Base-by-base conservation (phyloP, 2,888 invertebrate species). In the Trissolcus japonicus region DNA sequence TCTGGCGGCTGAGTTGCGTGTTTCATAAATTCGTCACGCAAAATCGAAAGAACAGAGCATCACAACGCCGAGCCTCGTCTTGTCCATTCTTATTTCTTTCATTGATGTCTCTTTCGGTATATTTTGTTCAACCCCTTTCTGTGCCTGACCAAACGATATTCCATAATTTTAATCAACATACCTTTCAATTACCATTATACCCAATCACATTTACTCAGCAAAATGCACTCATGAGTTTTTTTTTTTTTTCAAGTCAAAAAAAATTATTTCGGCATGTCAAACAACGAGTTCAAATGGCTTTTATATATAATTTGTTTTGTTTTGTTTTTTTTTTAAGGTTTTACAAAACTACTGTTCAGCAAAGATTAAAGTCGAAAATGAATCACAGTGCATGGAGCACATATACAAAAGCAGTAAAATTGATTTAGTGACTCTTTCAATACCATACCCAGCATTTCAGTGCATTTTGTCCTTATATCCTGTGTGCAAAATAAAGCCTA, bases 31-130 rank as follows among this genome's bases (percentile, higher is more conserved):
- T 59, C 43, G 69, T 63, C 75, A 74, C 55, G 74, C 74, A 19
- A 74, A 74, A 74, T 74, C 67, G 50, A 62, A 62, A 35, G 50
- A 74, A 67, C 61, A 67, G 67, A 51, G 57, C 50, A 46, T 46
- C 40, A 40, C 6, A 29, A 56, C 50, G 35, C 56, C 56, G 54
- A 43, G 55, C 60, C 61, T 11, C 50, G n/a, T n/a, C n/a, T n/a
- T n/a, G 50, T 62, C 65, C 67, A 55, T 60, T 68, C 67, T 61
- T 61, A 50, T 74, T 66, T 66, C 55, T 66, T 61, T 66, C 66
- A 62, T 66, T 55, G 50, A 66, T 60, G 59, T 73, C 66, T 66
- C 57, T 46, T 35, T 41, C 2, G 14, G 21, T 16, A 54, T 66
- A 51, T 7, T 40, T 51, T 60, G 46, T 63, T 53, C 72, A 48